A percentile compares a stretch with the other conserved stretches of the same genome.
Conservation (phyloP, 2,797 vertebrate species). For the Limosa lapponica region DNA sequence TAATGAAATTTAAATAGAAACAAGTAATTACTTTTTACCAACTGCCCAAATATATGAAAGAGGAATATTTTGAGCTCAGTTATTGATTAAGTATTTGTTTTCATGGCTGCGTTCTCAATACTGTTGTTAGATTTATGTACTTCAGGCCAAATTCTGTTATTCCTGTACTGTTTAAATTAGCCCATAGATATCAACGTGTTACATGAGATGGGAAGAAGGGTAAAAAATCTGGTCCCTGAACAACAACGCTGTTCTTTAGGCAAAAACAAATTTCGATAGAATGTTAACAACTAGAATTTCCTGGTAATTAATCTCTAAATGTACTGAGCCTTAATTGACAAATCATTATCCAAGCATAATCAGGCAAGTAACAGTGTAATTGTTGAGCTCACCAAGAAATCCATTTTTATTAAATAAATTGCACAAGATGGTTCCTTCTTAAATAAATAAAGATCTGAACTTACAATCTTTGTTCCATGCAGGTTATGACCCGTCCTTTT, state of each 20-base stretch:
- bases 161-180: not conserved
- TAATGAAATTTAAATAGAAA: constrained; percentile 40
- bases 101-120: not conserved
- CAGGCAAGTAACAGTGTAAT: not conserved
- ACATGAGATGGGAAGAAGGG: not conserved
- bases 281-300: not conserved
- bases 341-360: constrained; percentile 3
- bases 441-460: not conserved
- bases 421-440: not conserved
- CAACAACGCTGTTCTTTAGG: not conserved
- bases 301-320: constrained; percentile 16
- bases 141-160: not conserved
- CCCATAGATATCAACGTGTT: not conserved
- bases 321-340: not conserved
- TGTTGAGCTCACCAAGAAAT: not conserved
- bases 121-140: not conserved
- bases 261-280: not conserved
- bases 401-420: not conserved
- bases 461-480: not conserved
- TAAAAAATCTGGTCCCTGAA: not conserved
- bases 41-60: not conserved
- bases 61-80: not conserved
- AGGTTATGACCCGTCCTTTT: not conserved
- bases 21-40: constrained; percentile 36
- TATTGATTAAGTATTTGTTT: constrained; percentile 33